Evolutionary conservation across 2,113 vertebrate species (phyloP), one percentile per base, ranked within the genome.

Genomic region (Nicator chloris): DNA sequence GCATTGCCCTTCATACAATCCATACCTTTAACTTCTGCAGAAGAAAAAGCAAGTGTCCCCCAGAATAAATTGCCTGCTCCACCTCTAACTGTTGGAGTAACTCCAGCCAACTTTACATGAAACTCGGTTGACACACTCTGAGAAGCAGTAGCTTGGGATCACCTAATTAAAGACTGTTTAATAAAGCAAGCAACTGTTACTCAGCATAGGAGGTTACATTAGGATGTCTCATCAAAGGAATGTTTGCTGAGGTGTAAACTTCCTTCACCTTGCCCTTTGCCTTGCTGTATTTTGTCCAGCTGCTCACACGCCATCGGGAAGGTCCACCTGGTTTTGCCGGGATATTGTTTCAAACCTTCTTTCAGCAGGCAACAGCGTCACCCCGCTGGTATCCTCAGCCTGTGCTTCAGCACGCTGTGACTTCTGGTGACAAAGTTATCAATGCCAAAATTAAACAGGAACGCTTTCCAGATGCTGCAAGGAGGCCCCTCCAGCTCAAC

Each of bases 231-330:
- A 72, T 51, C 19, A 49, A 68, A 68, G 7, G 53, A 60, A 87
- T 35, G 40, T 33, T 20, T n/a, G n/a, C n/a, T 5, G 1, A 82
- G 57, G 35, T 17, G 35, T 54, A 45, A 9, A 28, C 31, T 69
- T 90, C 30, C 26, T 77, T 69, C 39, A 54, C 59, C 30, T 42
- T 63, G 59, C 21, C 33, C 37, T 61, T 77, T 28, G 3, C 24
- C 11, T 56, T 35, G n/a, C 40, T 80, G 1, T 53, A 27, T 80
- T 90, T 42, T 50, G 45, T 73, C 35, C 59, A 26, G 2, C n/a
- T 20, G 60, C 49, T 68, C 40, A 13, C 63, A 47, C 0, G 0
- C 15, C 30, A 76, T 24, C 50, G 2, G 0, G 54, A 73, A 92
- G 35, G 51, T 69, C 45, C 23, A 35, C 50, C 33, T 6, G 0